Percentiles rank a stretch among this genome's conserved stretches.
These are phyloP conservation scores for Gasterosteus aculeatus DNA, from an alignment of 2,113 vertebrate species.

Conservation along the genomic window DNA sequence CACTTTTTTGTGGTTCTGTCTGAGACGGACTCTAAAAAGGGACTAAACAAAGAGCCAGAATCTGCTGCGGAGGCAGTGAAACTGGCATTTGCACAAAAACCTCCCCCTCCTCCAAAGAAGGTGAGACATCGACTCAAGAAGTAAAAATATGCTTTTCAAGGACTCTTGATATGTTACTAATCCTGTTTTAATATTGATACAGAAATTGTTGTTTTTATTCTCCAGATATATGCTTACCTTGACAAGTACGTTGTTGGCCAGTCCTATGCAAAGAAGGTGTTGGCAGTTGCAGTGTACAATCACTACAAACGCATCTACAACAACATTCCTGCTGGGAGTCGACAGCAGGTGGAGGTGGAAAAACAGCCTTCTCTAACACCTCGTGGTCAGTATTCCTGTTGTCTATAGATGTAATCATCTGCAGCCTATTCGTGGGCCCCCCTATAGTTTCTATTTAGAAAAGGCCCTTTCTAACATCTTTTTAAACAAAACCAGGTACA, in stretches of 20 bases:
- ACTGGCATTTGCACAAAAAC: conserved; percentile 95
- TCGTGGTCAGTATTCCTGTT: conserved; percentile 85
- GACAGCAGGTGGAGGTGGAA: conserved; percentile 91
- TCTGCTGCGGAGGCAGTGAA: conserved; percentile 94
- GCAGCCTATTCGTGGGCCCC: not conserved
- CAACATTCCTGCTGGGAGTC: conserved; percentile 92
- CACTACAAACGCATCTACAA: conserved; percentile 99
- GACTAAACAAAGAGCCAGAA: conserved; percentile 93
- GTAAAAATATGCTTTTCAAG: not conserved
- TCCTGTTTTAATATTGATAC: not conserved
- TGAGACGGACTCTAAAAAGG: conserved; percentile 96
- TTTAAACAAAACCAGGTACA: not conserved
- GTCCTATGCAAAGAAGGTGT: conserved; percentile 97
- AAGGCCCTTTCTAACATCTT: not conserved
- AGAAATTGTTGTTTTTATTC: not conserved
- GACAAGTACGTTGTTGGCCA: conserved; percentile 98
- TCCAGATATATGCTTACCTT: conserved; percentile 97
- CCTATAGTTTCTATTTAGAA: not conserved
- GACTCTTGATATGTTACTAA: not conserved
- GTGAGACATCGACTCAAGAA: conserved; percentile 70
- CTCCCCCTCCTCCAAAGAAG: conserved; percentile 97
- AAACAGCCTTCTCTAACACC: conserved; percentile 93
- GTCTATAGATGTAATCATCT: not conserved
- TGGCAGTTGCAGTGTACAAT: conserved; percentile 98
- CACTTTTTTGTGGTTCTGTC: conserved; percentile 99